Evolutionary conservation across 2,113 vertebrate genomes (phyloP), one percentile per base, ranked within the genome.

Genomic region (Apteryx mantelli): DNA sequence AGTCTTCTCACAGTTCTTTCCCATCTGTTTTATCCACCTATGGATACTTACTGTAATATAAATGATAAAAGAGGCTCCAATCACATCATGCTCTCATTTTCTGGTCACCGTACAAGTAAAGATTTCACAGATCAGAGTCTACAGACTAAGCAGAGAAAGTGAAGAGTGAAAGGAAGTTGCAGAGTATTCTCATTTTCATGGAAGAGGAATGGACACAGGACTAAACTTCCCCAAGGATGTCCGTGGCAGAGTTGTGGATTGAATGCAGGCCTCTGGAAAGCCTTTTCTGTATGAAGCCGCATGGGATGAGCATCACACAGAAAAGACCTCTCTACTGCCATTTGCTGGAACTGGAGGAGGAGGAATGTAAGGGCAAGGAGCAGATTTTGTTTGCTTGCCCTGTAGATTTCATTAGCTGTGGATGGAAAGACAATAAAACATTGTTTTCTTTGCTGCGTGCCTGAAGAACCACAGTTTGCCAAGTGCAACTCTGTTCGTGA

Each of bases 21-120:
- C 95, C 95, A 97, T 97, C 95, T 97, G 93, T 97, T 97, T 97
- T 94, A 96, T 97, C 89, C 93, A 97, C 97, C 97, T 97, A 97
- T 97, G 94, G 95, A 93, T 97, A 94, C 93, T 96, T 75, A 68
- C 50, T 94, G 76, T 81, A 88, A 88, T 91, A 96, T 68, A 88
- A 91, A 81, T 56, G 25, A 94, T 94, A 95, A 86, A 86, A 94
- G 79, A 93, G n/a, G 28, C 79, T 89, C 82, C 0, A 2, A 75
- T 82, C 75, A 77, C 64, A 91, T 91, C 55, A 48, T 20, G 28
- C 34, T 89, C 8, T 91, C 18, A 13, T 86, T 82, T 95, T 34
- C 44, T 82, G 50, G 50, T 87, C 38, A 40, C 3, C 81, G 28
- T 75, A 81, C 69, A 44, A 71, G 68, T 87, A 75, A 90, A 83